A percentile compares a stretch with the other conserved stretches of the same genome.
phyloP scores from a whole-genome alignment of 2,113 vertebrate species.

The Hyaena hyaena region DNA sequence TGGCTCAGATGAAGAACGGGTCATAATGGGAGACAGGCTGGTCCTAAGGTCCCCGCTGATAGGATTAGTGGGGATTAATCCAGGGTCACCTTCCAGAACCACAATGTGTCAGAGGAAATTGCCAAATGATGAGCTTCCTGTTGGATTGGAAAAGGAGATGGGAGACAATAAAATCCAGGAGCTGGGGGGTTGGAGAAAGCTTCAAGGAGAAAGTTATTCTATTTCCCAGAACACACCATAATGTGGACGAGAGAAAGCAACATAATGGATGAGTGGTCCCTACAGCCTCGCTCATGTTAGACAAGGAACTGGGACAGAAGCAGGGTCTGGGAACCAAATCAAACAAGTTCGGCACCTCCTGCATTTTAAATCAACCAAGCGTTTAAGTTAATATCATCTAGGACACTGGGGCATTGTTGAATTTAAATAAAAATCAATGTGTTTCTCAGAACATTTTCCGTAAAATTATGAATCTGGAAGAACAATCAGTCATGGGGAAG shows the following conservation, averaged over 20 bases:
- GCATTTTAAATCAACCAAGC: conserved; percentile 42
- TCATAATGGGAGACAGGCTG: conserved; percentile 65
- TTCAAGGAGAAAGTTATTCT: background rate
- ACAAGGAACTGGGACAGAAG: background rate
- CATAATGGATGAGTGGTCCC: background rate
- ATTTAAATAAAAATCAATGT: conserved; percentile 58
- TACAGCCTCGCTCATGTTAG: background rate
- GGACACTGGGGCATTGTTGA: background rate
- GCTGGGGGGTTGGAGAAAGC: background rate
- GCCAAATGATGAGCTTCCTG: conserved; percentile 50
- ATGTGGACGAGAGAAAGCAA: background rate
- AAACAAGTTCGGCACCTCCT: background rate
- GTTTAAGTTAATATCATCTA: conserved; percentile 42
- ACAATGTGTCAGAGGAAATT: conserved; percentile 60
- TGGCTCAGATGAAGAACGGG: conserved; percentile 15
- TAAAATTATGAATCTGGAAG: conserved; percentile 39
- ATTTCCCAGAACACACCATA: background rate
- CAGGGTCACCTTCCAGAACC: background rate
- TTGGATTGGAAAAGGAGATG: background rate
- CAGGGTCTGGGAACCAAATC: conserved; percentile 34
- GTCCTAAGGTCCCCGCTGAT: conserved; percentile 55
- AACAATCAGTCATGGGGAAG: conserved; percentile 27
- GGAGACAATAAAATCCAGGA: background rate
- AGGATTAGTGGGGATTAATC: conserved; percentile 67
- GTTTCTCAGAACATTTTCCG: conserved; percentile 16